Percentiles rank a stretch among this genome's conserved stretches.
Evolutionary conservation across 1,140 invertebrate species (phyloP).

Genomic region (Camponotus floridanus): DNA sequence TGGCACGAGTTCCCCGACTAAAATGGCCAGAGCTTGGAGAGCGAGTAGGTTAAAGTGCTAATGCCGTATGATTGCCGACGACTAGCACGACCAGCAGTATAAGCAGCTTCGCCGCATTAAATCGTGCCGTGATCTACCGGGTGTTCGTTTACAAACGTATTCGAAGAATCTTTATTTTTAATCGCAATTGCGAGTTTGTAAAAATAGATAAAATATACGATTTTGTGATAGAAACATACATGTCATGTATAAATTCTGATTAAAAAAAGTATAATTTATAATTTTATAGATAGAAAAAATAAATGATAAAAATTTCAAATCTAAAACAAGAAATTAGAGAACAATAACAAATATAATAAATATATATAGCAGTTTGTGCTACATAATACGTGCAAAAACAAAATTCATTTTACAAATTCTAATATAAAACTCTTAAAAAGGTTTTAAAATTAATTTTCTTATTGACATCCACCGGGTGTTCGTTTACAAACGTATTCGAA

Average conservation of each 20-base stretch:
- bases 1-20: slow-evolving; percentile 57
- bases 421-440: background rate
- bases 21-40: slow-evolving; percentile 70
- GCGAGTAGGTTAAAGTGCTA: slow-evolving; percentile 79
- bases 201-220: background rate
- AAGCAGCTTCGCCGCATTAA: slow-evolving; percentile 71
- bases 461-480: slow-evolving; percentile 59
- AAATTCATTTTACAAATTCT: background rate
- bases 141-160: slow-evolving; percentile 36
- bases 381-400: background rate
- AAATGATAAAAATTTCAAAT: background rate
- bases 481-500: background rate
- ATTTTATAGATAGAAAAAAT: background rate
- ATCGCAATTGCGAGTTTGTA: background rate
- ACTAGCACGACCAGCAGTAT: slow-evolving; percentile 72
- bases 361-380: background rate
- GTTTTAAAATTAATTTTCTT: background rate
- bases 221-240: background rate
- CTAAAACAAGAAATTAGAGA: background rate
- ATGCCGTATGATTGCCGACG: slow-evolving; percentile 77
- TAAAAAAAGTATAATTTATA: background rate
- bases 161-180: background rate
- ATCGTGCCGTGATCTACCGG: slow-evolving; percentile 60
- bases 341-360: background rate
- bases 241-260: background rate